phyloP scores from a whole-genome alignment of 2,888 invertebrate genomes.

The Beris chalybata region DNA sequence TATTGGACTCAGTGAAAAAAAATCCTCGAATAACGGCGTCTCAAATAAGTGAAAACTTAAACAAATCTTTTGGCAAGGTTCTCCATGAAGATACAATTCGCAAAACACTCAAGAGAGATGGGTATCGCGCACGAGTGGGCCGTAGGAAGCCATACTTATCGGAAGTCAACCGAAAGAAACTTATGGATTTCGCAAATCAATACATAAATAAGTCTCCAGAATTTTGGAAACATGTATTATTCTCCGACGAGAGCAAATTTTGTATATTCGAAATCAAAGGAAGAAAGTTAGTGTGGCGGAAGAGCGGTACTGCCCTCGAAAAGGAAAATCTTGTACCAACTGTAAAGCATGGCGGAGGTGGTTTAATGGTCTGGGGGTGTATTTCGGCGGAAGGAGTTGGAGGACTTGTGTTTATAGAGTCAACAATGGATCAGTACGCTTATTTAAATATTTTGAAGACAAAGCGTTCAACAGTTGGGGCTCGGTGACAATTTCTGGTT shows the following conservation, averaged over 20 bases:
- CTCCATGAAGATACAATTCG: no score
- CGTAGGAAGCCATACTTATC: slow-evolving; percentile 12
- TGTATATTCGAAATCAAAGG: slow-evolving; percentile 28
- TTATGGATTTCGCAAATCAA: slow-evolving; percentile 28
- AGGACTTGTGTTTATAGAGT: slow-evolving; percentile 25
- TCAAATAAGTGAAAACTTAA: no score
- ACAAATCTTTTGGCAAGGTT: no score
- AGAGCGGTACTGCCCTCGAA: slow-evolving; percentile 8
- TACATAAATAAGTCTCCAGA: neutral
- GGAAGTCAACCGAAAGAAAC: slow-evolving; percentile 21
- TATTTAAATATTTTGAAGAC: slow-evolving; percentile 33
- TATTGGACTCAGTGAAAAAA: no score
- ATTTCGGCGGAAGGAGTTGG: slow-evolving; percentile 31
- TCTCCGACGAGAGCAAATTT: slow-evolving; percentile 34
- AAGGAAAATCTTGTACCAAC: no score
- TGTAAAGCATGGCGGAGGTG: slow-evolving; percentile 34
- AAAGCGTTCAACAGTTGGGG: slow-evolving; percentile 26
- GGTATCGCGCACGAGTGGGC: slow-evolving; percentile 1
- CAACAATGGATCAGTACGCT: slow-evolving; percentile 22
- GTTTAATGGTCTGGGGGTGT: slow-evolving; percentile 35
- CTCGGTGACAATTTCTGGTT: no score
- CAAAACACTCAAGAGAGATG: no score
- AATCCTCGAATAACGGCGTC: no score
- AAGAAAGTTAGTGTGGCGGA: slow-evolving; percentile 22
- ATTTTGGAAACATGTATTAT: slow-evolving; percentile 13